A percentile compares a stretch with the other conserved stretches of the same genome.
phyloP scores from a whole-genome alignment of 2,113 vertebrate species.

The Talpa occidentalis region DNA sequence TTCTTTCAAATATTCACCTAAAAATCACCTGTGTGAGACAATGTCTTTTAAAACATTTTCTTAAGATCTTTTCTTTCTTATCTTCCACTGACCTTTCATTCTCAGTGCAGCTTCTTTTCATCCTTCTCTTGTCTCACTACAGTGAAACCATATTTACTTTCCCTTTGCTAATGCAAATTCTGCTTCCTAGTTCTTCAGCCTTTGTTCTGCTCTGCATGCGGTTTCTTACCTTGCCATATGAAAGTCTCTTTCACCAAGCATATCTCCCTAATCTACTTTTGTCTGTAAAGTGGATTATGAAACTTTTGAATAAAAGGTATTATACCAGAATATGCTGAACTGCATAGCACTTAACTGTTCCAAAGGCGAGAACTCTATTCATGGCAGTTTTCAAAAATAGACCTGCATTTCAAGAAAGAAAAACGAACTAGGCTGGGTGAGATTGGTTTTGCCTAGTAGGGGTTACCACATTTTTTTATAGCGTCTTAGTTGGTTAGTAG shows the following conservation, averaged over 20 bases:
- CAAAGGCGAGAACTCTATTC: constrained; percentile 54
- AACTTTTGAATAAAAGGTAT: constrained; percentile 73
- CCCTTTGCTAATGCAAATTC: constrained; percentile 74
- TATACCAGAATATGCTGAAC: constrained; percentile 64
- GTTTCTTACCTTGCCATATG: constrained; percentile 32
- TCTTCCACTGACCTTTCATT: constrained; percentile 52
- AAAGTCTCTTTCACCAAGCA: constrained; percentile 62
- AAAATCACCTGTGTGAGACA: constrained; percentile 48
- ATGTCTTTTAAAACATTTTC: constrained; percentile 57
- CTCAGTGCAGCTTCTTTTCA: constrained; percentile 42
- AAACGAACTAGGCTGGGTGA: constrained; percentile 59
- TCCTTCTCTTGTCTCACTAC: not conserved
- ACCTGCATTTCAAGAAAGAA: constrained; percentile 68
- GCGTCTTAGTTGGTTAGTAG: constrained; percentile 53
- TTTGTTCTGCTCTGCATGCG: constrained; percentile 54
- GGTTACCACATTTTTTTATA: constrained; percentile 70
- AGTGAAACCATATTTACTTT: constrained; percentile 67
- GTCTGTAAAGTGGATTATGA: constrained; percentile 74
- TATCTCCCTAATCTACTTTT: constrained; percentile 75
- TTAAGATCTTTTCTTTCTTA: constrained; percentile 63
- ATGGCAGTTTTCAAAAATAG: constrained; percentile 62
- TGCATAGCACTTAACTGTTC: constrained; percentile 68
- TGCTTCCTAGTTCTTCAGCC: not conserved
- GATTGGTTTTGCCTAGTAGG: constrained; percentile 65
- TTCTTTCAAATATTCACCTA: constrained; percentile 51